These are phyloP conservation scores for Campylomormyrus numenius DNA, from an alignment of 2,113 vertebrate species.

Conservation along the genomic window DNA sequence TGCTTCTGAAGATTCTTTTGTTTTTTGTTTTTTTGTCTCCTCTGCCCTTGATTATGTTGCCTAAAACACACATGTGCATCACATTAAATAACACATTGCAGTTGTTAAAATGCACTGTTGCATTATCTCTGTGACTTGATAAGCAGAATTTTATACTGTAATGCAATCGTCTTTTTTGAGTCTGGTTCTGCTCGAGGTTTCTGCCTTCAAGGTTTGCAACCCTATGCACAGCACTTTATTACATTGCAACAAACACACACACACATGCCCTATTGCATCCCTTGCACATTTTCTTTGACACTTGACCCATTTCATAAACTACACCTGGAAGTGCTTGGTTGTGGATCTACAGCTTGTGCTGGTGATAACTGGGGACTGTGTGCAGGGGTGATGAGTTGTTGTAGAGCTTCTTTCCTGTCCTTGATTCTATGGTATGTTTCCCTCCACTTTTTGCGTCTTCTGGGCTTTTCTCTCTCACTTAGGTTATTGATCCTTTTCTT, in stretches of 20 bases:
- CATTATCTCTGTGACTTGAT: not conserved
- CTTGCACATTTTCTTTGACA: conserved; percentile 10
- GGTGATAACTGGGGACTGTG: not conserved
- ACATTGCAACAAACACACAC: not conserved
- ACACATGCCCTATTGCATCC: not conserved
- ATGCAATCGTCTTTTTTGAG: not conserved
- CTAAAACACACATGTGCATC: not conserved
- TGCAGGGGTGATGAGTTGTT: not conserved
- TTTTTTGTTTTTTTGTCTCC: not conserved
- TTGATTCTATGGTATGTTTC: no score
- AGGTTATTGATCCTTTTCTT: no score
- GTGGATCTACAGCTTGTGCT: no score
- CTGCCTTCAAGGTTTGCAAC: no score
- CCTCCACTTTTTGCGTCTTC: no score
- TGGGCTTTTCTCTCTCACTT: no score
- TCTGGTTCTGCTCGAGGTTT: not conserved
- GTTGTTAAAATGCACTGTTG: conserved; percentile 1
- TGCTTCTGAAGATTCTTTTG: not conserved
- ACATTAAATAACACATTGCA: not conserved
- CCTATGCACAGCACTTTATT: not conserved
- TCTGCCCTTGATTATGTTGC: conserved; percentile 2
- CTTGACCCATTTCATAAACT: conserved; percentile 5
- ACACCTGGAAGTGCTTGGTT: not conserved
- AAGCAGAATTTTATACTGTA: conserved; percentile 12
- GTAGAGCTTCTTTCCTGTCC: no score